A percentile compares a stretch with the other conserved stretches of the same genome.
Conservation (phyloP, 2,113 vertebrate species). For the Apteryx owenii region DNA sequence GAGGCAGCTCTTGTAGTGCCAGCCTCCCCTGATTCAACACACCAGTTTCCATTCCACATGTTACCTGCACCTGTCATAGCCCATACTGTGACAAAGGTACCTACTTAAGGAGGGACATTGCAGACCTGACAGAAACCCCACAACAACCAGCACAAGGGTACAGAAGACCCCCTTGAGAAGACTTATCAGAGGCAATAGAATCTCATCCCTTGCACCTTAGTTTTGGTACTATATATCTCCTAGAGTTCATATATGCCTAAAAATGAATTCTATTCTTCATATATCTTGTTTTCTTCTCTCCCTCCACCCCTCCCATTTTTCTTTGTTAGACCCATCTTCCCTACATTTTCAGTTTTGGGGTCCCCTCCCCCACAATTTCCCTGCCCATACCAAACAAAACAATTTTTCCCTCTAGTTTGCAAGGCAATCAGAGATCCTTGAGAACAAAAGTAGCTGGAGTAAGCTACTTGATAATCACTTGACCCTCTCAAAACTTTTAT, state of each 20-base stretch:
- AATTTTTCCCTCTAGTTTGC: not conserved
- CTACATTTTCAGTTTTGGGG: rapidly evolving
- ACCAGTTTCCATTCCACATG: rapidly evolving
- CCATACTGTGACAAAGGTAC: rapidly evolving
- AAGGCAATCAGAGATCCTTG: not conserved
- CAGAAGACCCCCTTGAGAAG: not conserved
- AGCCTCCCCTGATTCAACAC: not conserved
- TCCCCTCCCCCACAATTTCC: not conserved
- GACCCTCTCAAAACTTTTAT: not conserved
- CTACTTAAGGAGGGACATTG: not conserved
- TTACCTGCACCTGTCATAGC: not conserved
- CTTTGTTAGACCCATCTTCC: not conserved
- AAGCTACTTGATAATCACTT: not conserved
- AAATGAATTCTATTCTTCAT: not conserved
- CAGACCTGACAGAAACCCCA: not conserved
- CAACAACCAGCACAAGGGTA: not conserved
- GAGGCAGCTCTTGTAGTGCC: not conserved
- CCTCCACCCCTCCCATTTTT: not conserved
- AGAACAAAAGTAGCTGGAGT: not conserved
- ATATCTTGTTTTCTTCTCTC: not conserved
- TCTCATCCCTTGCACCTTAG: not conserved
- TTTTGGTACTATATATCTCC: not conserved
- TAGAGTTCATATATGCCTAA: not conserved
- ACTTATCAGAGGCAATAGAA: not conserved
- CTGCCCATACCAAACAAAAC: not conserved